Evolutionary conservation across 2,888 invertebrate genomes (phyloP).

Genomic region (Saturnia japonica): DNA sequence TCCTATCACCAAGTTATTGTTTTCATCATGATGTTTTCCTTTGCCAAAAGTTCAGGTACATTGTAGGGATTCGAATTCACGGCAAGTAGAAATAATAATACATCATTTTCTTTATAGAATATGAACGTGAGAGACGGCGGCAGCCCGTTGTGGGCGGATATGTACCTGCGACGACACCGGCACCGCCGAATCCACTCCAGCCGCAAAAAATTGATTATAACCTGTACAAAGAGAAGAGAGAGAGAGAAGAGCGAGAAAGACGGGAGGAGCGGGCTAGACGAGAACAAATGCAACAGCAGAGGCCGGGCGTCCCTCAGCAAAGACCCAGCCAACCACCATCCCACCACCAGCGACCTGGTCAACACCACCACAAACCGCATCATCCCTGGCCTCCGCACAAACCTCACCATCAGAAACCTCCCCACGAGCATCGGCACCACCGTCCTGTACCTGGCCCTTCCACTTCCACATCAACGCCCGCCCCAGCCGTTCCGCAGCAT

Average conservation of each 20-base stretch:
- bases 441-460: constrained; percentile 50
- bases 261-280: constrained; percentile 60
- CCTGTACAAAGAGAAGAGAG: constrained; percentile 84
- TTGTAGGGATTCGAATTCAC: too few relatives aligned
- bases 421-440: constrained; percentile 66
- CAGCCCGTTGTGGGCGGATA: constrained; percentile 71
- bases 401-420: constrained; percentile 62
- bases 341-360: constrained; percentile 47
- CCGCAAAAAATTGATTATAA: constrained; percentile 82
- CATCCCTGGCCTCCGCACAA: constrained; percentile 65
- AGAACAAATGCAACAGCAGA: constrained; percentile 45
- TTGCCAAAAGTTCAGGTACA: too few relatives aligned
- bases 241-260: constrained; percentile 81
- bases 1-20: too few relatives aligned
- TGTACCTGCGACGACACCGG: constrained; percentile 61
- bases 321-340: constrained; percentile 46
- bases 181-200: constrained; percentile 59
- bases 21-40: too few relatives aligned
- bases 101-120: constrained; percentile 49
- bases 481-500: constrained; percentile 42
- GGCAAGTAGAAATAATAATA: too few relatives aligned
- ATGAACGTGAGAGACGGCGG: constrained; percentile 72
- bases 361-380: constrained; percentile 60
- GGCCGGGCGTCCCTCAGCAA: constrained; percentile 44
- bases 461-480: constrained; percentile 34